Percentiles rank a stretch among this genome's conserved stretches.
These are phyloP conservation scores for Chromobotia macracanthus DNA, from an alignment of 2,797 vertebrate species.

Conservation along the genomic window DNA sequence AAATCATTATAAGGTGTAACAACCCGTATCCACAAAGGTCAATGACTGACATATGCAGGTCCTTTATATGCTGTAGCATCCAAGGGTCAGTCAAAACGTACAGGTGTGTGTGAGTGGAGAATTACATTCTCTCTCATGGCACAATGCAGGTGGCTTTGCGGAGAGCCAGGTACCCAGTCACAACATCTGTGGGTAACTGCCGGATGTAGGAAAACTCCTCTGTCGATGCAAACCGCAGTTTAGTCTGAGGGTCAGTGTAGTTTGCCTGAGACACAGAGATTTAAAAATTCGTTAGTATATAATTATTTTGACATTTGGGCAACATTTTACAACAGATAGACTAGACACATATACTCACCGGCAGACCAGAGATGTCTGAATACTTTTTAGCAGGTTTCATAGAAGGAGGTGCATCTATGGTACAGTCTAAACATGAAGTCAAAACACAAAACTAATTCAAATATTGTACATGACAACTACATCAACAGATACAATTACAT, in stretches of 20 bases:
- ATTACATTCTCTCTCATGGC: conserved; percentile 74
- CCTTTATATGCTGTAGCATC: background rate
- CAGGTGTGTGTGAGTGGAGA: background rate
- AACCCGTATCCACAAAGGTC: background rate
- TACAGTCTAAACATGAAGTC: conserved; percentile 82
- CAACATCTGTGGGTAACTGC: conserved; percentile 92
- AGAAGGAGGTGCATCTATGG: conserved; percentile 92
- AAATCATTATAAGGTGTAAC: background rate
- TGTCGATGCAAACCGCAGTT: conserved; percentile 89
- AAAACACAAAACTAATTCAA: conserved; percentile 6
- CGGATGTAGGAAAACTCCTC: conserved; percentile 97
- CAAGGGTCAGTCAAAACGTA: background rate
- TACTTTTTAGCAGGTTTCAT: conserved; percentile 97
- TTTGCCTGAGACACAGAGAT: conserved; percentile 81
- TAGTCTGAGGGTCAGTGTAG: conserved; percentile 98
- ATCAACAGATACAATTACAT: background rate
- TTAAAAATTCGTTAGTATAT: conserved; percentile 13
- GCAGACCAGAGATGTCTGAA: conserved; percentile 95
- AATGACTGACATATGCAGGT: background rate
- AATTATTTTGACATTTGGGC: background rate
- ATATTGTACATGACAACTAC: background rate
- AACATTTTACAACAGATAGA: background rate
- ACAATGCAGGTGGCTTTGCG: conserved; percentile 94
- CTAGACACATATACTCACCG: conserved; percentile 79
- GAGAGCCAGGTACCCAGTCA: conserved; percentile 91